Evolutionary conservation across 2,113 vertebrate species (phyloP), one percentile per base, ranked within the genome.

Genomic region (Erpornis zantholeuca): DNA sequence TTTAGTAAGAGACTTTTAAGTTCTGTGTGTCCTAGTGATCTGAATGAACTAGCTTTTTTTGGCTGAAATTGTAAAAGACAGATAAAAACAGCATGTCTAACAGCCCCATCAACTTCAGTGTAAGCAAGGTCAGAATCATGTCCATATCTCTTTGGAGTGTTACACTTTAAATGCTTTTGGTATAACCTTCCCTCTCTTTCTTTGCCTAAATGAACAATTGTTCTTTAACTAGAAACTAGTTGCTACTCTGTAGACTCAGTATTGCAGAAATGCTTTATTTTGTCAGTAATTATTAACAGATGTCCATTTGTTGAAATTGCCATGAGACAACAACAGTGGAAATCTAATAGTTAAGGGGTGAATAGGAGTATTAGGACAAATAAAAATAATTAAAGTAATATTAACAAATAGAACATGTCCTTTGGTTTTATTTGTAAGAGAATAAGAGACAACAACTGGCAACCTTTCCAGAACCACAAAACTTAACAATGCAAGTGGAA

Each of bases 61-160:
- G 12, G 19, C 50, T 76, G 29, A 88, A 72, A 72, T 64, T 2
- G 0, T 35, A 28, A 19, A 82, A 79, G 18, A 78, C 21, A 24
- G 12, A 28, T 27, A 54, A 63, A 86, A 54, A 0, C 13, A 70
- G 3, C 15, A 23, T 10, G 6, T 54, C 3, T 78, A 84, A 54
- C 3, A 54, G 22, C 3, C 5, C 6, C 29, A n/a, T 11, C 4
- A 81, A 4, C 27, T 68, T 82, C 35, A 76, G 11, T 7, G 23
- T 19, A 76, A 56, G 17, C 19, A 82, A 82, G 14, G 7, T 44
- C 19, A 73, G 9, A 83, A 72, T 49, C 15, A 42, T 27, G 13
- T 64, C 29, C 8, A 18, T 2, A 0, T 50, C 12, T 71, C 21
- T 59, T 76, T 2, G 4, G 18, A 82, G 5, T 0, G 0, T 23